A percentile compares a stretch with the other conserved stretches of the same genome.
These are phyloP conservation scores for Lycia hirtaria DNA, from an alignment of 2,888 invertebrate species.

Conservation along the genomic window DNA sequence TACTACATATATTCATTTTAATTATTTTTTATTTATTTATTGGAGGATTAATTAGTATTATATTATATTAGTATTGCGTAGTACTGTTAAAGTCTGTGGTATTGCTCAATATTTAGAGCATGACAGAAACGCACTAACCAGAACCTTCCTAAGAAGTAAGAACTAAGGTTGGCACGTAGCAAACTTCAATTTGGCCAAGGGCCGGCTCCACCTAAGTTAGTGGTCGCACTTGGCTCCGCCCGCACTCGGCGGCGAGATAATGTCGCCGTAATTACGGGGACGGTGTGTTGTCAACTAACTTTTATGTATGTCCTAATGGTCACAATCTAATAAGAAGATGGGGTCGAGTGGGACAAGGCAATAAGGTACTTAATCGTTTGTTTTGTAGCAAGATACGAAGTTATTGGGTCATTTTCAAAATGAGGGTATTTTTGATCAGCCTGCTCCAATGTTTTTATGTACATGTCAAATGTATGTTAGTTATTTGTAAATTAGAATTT, in stretches of 20 bases:
- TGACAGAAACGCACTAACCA: conserved; percentile 7
- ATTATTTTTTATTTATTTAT: too few relatives aligned
- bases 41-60: too few relatives aligned
- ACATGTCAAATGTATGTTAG: too few relatives aligned
- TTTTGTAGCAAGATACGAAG: neutral
- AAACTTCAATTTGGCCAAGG: conserved; percentile 44
- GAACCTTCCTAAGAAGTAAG: conserved; percentile 24
- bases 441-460: too few relatives aligned
- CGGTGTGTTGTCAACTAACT: conserved; percentile 32
- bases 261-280: conserved; percentile 39
- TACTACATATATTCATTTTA: too few relatives aligned
- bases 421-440: too few relatives aligned
- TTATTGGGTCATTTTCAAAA: too few relatives aligned
- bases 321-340: conserved; percentile 21
- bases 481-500: too few relatives aligned
- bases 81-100: too few relatives aligned
- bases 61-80: too few relatives aligned
- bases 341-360: conserved; percentile 1
- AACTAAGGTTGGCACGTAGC: conserved; percentile 43
- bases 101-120: too few relatives aligned
- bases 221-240: conserved; percentile 39
- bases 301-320: conserved; percentile 27
- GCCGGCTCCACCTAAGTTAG: conserved; percentile 41
- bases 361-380: conserved; percentile 2
- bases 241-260: conserved; percentile 39